These are phyloP conservation scores for Leptinotarsa texana DNA, from an alignment of 1,140 invertebrate species.

Conservation along the genomic window DNA sequence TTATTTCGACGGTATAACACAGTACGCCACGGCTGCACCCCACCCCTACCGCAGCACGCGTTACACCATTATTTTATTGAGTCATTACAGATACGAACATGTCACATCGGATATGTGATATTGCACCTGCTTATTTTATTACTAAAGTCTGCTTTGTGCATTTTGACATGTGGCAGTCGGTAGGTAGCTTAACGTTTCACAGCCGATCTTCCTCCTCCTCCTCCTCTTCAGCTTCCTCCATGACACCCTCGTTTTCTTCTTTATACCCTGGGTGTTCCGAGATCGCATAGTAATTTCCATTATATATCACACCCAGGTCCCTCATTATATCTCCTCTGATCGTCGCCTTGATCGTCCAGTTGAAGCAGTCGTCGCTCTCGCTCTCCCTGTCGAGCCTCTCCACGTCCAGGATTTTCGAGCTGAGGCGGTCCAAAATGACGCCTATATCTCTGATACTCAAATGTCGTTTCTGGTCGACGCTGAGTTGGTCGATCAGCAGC, in stretches of 20 bases:
- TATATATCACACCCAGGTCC: conserved; percentile 91
- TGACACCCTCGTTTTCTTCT: conserved; percentile 81
- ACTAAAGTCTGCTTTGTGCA: conserved; percentile 49
- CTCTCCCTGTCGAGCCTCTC: conserved; percentile 87
- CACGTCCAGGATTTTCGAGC: conserved; percentile 91
- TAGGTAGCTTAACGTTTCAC: conserved; percentile 62
- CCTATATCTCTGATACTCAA: conserved; percentile 93
- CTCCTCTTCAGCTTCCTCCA: conserved; percentile 78
- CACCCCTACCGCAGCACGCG: conserved; percentile 6
- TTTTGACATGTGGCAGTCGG: conserved; percentile 48
- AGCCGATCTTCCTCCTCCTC: conserved; percentile 79
- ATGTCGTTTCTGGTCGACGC: conserved; percentile 87
- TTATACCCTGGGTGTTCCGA: conserved; percentile 91
- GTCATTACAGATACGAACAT: conserved; percentile 27
- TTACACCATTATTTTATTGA: background rate
- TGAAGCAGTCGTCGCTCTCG: conserved; percentile 89
- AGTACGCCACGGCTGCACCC: conserved; percentile 22
- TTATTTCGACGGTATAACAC: background rate
- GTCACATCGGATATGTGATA: conserved; percentile 52
- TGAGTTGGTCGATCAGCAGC: conserved; percentile 87
- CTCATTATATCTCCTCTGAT: conserved; percentile 86
- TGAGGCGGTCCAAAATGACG: conserved; percentile 88
- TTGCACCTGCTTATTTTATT: conserved; percentile 44
- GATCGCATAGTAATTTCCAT: conserved; percentile 93
- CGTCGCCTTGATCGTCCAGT: conserved; percentile 89